These are phyloP conservation scores for Asteroscopus sphinx DNA, from an alignment of 2,888 invertebrate species.

Conservation along the genomic window DNA sequence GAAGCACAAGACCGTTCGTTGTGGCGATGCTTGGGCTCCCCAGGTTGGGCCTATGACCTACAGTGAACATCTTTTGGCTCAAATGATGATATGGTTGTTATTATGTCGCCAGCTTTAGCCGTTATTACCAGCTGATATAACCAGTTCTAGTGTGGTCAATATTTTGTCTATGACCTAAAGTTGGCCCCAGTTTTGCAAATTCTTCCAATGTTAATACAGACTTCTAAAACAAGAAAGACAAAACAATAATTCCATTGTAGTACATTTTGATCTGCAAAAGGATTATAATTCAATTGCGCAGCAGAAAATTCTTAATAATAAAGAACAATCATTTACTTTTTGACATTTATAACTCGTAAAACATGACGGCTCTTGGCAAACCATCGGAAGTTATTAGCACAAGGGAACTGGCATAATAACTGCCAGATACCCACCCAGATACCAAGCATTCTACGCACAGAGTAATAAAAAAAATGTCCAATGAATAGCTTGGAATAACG, in stretches of 20 bases:
- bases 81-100: background rate
- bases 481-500: constrained; percentile 11
- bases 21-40: no score
- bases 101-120: constrained; percentile 1
- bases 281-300: constrained; percentile 20
- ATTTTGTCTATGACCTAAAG: background rate
- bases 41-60: no score
- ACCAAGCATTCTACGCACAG: constrained; percentile 7
- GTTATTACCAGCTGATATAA: background rate
- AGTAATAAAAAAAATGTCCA: constrained; percentile 22
- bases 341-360: constrained; percentile 49
- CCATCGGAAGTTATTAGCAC: constrained; percentile 31
- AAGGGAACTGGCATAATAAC: constrained; percentile 29
- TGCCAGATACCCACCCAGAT: constrained; percentile 15
- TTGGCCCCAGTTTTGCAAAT: background rate
- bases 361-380: constrained; percentile 42
- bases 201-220: background rate
- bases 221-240: background rate
- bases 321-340: constrained; percentile 22
- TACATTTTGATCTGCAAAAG: background rate
- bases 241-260: background rate
- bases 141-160: background rate
- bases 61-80: background rate
- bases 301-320: constrained; percentile 14
- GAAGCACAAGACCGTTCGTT: no score